phyloP scores from a whole-genome alignment of 2,797 vertebrate species.

The Muscicapa comitata region DNA sequence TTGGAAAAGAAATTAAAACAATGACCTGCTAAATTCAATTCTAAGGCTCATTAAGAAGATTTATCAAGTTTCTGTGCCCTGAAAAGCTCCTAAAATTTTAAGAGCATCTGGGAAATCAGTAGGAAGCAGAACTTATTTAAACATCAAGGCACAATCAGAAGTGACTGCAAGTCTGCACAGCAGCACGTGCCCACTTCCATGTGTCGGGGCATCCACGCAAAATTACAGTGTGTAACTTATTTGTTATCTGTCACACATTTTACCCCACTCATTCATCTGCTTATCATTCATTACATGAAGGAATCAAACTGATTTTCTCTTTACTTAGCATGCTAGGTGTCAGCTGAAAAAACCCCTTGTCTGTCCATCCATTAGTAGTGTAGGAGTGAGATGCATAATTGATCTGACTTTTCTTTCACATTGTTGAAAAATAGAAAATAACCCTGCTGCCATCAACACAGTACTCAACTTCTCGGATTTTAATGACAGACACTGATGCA shows the following conservation, averaged over 20 bases:
- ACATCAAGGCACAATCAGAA: background rate
- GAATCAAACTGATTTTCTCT: background rate
- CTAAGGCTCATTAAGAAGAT: background rate
- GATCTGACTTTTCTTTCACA: background rate
- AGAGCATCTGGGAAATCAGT: background rate
- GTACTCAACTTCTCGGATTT: background rate
- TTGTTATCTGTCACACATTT: background rate
- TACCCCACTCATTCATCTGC: background rate
- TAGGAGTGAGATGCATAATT: background rate
- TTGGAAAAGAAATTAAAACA: background rate
- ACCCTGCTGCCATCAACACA: background rate
- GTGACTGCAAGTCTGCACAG: background rate
- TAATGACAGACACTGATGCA: background rate
- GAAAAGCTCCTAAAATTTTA: background rate
- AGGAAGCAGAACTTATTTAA: background rate
- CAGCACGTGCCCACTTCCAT: background rate
- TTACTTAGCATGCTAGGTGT: background rate
- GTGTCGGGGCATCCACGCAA: background rate
- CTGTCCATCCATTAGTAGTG: background rate
- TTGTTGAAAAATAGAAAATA: constrained; percentile 32
- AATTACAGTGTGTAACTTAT: background rate
- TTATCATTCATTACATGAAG: background rate
- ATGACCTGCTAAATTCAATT: background rate
- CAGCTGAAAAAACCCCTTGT: background rate
- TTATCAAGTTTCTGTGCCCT: background rate